Base-by-base conservation (phyloP, 1,140 invertebrate species). In the Homarus americanus region DNA sequence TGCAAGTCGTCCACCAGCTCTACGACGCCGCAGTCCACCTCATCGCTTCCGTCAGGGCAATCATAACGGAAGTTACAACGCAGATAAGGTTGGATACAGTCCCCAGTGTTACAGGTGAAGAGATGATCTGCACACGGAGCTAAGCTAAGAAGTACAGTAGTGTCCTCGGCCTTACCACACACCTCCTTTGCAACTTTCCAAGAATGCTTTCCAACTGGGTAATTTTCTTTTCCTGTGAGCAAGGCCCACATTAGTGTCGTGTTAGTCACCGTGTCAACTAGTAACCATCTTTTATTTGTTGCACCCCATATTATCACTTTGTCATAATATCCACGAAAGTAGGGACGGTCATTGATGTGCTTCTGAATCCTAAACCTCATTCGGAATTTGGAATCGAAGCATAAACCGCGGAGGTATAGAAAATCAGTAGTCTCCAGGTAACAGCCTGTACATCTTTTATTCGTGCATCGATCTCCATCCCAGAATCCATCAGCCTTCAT, bases 11-110 rank as follows among this genome's bases (percentile, higher is more conserved):
- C 76, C 12, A 32, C 58, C 38, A 80, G 20, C 28, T 78, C 58
- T 40, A 88, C 40, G 28, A 88, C 58, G 24, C 76, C 28, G 76
- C 86, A 88, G 20, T 58, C 76, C 20, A 73, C 49, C 38, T 91
- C 94, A 90, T 94, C 94, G 69, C 93, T 87, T 3, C 93, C 91
- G 93, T 96, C 95, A 93, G 95, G 95, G 66, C 93, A 94, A 34
- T 93, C 92, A 83, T 94, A 94, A 15, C 92, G 92, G 92, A 95
- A 95, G 86, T 95, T 94, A 28, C 95, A 95, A 20, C 93, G 93
- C n/a, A 89, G 89, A 40, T 93, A 91, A 28, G 91, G 84, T 9
- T 93, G 92, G 63, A 96, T 94, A 93, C 95, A 96, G 58, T 92
- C 75, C 20, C 93, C 92, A 44, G 93, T 82, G 58, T 80, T 85